Base-by-base conservation (phyloP, 2,797 vertebrate genomes). In the Babyrousa celebensis region DNA sequence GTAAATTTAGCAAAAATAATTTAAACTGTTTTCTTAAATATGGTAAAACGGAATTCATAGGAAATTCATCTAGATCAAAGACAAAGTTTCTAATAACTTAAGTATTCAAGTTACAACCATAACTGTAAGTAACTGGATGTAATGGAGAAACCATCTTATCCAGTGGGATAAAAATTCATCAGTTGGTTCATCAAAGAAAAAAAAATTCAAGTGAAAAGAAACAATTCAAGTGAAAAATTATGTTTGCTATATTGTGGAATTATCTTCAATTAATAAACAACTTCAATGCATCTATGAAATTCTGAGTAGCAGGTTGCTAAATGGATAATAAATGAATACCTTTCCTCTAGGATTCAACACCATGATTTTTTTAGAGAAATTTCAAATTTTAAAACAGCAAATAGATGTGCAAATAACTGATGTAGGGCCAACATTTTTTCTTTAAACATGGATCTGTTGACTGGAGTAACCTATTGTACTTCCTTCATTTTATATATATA, bases 1-100 rank as follows among this genome's bases (percentile, higher is more conserved):
- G 32, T 12, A 85, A 58, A n/a, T 60, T 74, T 92, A 62, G 48
- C 11, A 85, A 96, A 72, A 82, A 77, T 80, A 68, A 58, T 27
- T 58, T 79, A 25, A 63, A 0, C 3, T 4, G 63, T 62, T 89
- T 84, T 93, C 6, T 95, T 88, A 63, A 94, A 40, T 71, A 58
- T 58, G 2, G 2, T 62, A 62, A 84, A 58, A 72, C 17, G 32
- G 27, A 90, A 43, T 54, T 12, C 20, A 48, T 11, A 32, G 14
- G 16, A 78, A 87, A 72, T 88, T 90, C 85, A 83, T 60, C 25
- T 32, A 27, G 7, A 25, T 43, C 17, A 62, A 87, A 95, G 43
- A 90, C 17, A 87, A 70, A 86, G 48, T 36, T 36, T 36, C 36
- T 60, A 67, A 92, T 12, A 86, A 54, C 4, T 6, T 16, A 79